Evolutionary conservation across 1,140 invertebrate genomes (phyloP).

Genomic region (Galleria mellonella): DNA sequence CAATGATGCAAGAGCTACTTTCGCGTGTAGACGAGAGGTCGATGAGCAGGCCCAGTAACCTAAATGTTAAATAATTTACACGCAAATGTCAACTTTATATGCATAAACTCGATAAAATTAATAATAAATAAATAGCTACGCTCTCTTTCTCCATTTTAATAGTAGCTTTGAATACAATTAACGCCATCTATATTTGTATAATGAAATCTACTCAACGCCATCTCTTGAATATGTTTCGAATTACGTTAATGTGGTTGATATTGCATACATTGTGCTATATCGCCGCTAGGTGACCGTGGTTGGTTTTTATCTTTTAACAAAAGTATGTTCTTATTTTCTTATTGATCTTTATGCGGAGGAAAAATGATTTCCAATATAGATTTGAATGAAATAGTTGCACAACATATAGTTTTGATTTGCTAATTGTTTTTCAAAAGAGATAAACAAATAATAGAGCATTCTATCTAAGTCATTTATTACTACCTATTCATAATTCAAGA

Average conservation of each 20-base stretch:
- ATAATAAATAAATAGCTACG: neutral
- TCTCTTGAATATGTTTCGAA: conserved; percentile 15
- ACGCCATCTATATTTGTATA: conserved; percentile 15
- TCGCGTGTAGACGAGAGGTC: conserved; percentile 40
- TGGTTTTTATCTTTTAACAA: no score
- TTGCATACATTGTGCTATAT: no score
- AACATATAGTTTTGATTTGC: no score
- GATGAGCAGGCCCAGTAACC: conserved; percentile 49
- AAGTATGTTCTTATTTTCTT: no score
- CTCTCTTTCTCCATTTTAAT: neutral
- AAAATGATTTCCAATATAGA: no score
- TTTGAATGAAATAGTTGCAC: no score
- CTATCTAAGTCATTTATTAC: no score
- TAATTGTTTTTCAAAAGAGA: no score
- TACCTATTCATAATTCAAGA: no score
- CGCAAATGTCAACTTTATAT: conserved; percentile 31
- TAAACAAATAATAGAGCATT: no score
- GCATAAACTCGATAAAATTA: neutral
- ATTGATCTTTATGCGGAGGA: no score
- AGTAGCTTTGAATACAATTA: conserved; percentile 2
- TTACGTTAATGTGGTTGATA: neutral
- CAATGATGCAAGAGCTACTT: conserved; percentile 57
- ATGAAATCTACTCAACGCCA: conserved; percentile 16
- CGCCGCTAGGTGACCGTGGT: no score
- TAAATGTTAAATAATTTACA: conserved; percentile 29